Conservation (phyloP, 2,888 invertebrate genomes). For the Cephus pygmeus region DNA sequence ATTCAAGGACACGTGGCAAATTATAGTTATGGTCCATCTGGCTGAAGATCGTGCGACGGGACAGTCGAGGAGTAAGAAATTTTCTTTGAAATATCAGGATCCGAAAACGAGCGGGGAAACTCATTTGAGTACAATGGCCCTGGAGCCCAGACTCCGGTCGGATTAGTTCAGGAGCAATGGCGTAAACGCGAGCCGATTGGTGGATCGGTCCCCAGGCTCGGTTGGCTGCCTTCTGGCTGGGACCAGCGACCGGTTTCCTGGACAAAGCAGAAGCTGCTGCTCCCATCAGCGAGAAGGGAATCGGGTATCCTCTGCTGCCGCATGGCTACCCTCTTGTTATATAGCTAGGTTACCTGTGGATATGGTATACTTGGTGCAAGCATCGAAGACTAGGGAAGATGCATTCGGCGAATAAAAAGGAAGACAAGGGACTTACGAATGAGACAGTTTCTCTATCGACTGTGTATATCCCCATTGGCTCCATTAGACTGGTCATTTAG, state of each 20-base stretch:
- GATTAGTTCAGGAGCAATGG: conserved; percentile 5
- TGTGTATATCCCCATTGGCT: background rate
- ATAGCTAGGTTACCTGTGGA: background rate
- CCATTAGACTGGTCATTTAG: background rate
- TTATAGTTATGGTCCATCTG: background rate
- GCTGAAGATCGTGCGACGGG: background rate
- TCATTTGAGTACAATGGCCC: background rate
- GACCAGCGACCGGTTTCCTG: conserved; percentile 45
- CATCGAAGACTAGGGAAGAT: background rate
- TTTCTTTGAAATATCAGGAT: background rate
- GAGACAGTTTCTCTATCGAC: background rate
- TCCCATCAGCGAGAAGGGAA: conserved; percentile 29
- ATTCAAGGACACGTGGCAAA: background rate
- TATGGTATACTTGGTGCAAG: background rate
- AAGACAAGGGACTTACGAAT: background rate
- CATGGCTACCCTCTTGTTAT: background rate
- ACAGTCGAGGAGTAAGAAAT: background rate
- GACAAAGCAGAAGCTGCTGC: conserved; percentile 40
- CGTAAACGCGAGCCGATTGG: conserved; percentile 30
- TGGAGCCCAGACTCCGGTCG: background rate
- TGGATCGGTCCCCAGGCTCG: conserved; percentile 32
- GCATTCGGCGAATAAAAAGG: background rate
- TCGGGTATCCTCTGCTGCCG: conserved; percentile 40
- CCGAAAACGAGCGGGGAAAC: background rate
- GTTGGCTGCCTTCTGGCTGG: conserved; percentile 21